Percentiles rank a stretch among this genome's conserved stretches.
Evolutionary conservation across 2,113 vertebrate species (phyloP).

Genomic region (Scytalopus superciliaris): DNA sequence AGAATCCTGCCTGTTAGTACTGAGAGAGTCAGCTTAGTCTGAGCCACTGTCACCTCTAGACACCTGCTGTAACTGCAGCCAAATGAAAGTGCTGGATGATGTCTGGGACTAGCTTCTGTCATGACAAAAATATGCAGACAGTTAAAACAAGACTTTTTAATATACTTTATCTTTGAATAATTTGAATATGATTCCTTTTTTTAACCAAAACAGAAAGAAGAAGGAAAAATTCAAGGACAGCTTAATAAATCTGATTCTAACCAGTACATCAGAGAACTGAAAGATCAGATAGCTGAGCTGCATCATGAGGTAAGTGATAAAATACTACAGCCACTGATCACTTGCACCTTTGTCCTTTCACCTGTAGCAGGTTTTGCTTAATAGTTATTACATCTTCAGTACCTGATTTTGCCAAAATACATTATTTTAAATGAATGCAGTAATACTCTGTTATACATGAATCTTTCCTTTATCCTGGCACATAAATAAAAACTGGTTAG

Average conservation of each 20-base stretch:
- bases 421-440: not conserved
- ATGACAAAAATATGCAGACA: not conserved
- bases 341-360: constrained; percentile 40
- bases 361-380: not conserved
- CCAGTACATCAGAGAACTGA: constrained; percentile 94
- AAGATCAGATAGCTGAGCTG: constrained; percentile 94
- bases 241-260: constrained; percentile 94
- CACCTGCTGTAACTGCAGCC: not conserved
- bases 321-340: constrained; percentile 25
- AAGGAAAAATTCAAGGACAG: constrained; percentile 96
- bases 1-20: not conserved
- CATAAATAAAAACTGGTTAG: not conserved
- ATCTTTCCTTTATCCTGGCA: not conserved
- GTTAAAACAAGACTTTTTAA: not conserved
- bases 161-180: not conserved
- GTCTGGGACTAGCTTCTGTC: not conserved
- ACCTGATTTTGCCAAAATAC: not conserved
- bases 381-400: not conserved
- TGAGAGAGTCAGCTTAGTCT: not conserved
- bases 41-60: not conserved
- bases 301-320: constrained; percentile 90
- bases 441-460: not conserved
- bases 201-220: constrained; percentile 89
- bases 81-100: not conserved
- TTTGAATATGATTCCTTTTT: constrained; percentile 17